Evolutionary conservation across 2,888 invertebrate species (phyloP).

Genomic region (Allophyes oxyacanthae): DNA sequence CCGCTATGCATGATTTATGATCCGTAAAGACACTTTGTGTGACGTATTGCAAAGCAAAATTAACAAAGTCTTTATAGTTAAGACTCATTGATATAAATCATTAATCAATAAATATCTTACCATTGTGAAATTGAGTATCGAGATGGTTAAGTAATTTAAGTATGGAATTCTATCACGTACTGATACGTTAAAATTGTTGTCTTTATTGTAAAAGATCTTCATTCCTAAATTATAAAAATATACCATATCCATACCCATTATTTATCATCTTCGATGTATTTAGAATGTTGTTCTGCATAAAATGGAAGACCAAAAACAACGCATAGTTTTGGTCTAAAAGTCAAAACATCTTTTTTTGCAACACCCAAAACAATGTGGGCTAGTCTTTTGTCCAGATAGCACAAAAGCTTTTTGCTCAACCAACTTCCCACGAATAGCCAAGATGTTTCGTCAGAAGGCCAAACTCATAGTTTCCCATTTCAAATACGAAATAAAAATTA

Average conservation of each 20-base stretch:
- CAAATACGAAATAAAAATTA: slow-evolving; percentile 18
- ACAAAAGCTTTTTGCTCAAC: slow-evolving; percentile 16
- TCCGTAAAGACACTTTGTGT: slow-evolving; percentile 38
- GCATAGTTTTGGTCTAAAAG: slow-evolving; percentile 1
- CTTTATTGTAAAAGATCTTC: no score
- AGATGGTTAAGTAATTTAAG: no score
- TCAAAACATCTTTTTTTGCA: slow-evolving; percentile 19
- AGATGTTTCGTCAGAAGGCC: slow-evolving; percentile 46
- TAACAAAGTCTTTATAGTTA: slow-evolving; percentile 12
- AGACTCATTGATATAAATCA: slow-evolving; percentile 22
- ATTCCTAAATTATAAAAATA: no score
- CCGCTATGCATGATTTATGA: slow-evolving; percentile 57
- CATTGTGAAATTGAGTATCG: slow-evolving; percentile 31
- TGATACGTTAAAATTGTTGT: no score
- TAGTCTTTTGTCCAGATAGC: slow-evolving; percentile 9
- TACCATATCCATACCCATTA: no score
- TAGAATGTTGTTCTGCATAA: no score
- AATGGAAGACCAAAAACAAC: slow-evolving; percentile 1
- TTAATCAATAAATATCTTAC: slow-evolving; percentile 18
- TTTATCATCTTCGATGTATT: no score
- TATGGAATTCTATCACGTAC: slow-evolving; percentile 30
- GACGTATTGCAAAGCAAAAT: slow-evolving; percentile 28
- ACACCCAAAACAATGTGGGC: slow-evolving; percentile 8
- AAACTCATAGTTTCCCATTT: slow-evolving; percentile 21
- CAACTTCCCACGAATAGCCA: slow-evolving; percentile 41